These are phyloP conservation scores for Caenorhabditis tropicalis DNA, from an alignment of 1,140 invertebrate genomes.

Conservation along the genomic window DNA sequence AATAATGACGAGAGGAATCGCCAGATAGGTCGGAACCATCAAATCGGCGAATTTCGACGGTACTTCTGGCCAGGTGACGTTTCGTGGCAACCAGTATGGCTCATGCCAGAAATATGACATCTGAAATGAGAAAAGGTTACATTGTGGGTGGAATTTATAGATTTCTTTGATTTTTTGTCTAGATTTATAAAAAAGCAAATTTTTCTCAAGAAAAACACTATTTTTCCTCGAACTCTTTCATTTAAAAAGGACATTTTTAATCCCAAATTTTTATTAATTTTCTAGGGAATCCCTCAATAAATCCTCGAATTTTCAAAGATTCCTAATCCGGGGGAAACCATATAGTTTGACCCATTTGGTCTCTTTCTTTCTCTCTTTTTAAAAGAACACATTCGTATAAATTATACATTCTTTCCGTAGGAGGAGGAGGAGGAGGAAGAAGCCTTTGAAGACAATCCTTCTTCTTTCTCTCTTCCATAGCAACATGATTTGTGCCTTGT, in stretches of 20 bases:
- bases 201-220: no score
- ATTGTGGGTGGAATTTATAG: not conserved
- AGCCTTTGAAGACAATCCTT: no score
- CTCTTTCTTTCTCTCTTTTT: no score
- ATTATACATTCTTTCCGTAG: not conserved
- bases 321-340: not conserved
- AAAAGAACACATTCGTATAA: not conserved
- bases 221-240: no score
- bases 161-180: not conserved
- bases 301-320: not conserved
- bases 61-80: slow-evolving; percentile 59
- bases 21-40: slow-evolving; percentile 60
- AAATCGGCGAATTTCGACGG: slow-evolving; percentile 60
- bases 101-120: slow-evolving; percentile 50
- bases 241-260: no score
- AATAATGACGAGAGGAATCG: slow-evolving; percentile 60
- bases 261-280: not conserved
- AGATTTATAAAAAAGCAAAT: not conserved
- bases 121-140: not conserved
- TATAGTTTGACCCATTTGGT: not conserved
- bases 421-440: not conserved
- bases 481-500: no score
- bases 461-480: no score
- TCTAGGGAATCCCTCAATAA: not conserved
- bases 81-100: slow-evolving; percentile 59